phyloP scores from a whole-genome alignment of 1,140 invertebrate species.

The Helicoverpa armigera region DNA sequence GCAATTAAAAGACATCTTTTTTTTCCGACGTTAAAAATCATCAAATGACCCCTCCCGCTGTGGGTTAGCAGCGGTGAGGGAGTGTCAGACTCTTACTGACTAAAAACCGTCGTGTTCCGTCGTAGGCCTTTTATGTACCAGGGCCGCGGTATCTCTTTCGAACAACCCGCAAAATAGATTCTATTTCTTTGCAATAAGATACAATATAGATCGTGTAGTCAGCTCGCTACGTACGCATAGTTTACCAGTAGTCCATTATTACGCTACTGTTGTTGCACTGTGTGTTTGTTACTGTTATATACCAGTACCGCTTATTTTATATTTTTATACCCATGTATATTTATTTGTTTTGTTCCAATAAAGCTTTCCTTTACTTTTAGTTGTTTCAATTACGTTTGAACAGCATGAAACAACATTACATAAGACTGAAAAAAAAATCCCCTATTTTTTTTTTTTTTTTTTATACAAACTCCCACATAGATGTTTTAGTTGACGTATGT shows the following conservation, averaged over 20 bases:
- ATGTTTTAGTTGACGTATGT: slow-evolving; percentile 17
- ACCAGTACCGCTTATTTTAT: slow-evolving; percentile 26
- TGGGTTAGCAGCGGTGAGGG: too few species aligned
- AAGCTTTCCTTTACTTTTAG: slow-evolving; percentile 29
- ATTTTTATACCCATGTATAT: slow-evolving; percentile 16
- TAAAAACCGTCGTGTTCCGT: too few species aligned
- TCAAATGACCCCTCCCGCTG: too few species aligned
- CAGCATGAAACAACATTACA: slow-evolving; percentile 24
- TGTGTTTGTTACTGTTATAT: slow-evolving; percentile 15
- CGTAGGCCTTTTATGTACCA: too few species aligned
- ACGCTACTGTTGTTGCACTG: background rate
- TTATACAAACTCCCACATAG: background rate
- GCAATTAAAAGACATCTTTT: too few species aligned
- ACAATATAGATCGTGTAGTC: background rate
- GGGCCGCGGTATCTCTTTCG: too few species aligned
- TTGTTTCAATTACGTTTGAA: slow-evolving; percentile 45
- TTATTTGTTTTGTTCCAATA: slow-evolving; percentile 41
- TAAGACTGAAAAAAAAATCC: background rate
- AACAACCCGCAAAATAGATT: too few species aligned
- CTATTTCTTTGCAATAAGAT: background rate
- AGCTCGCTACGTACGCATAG: background rate
- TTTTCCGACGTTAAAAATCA: too few species aligned
- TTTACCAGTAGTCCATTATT: background rate
- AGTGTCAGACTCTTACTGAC: too few species aligned
- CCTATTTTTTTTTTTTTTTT: background rate